These are phyloP conservation scores for Caenorhabditis latens DNA, from an alignment of 1,140 invertebrate species.

Conservation along the genomic window DNA sequence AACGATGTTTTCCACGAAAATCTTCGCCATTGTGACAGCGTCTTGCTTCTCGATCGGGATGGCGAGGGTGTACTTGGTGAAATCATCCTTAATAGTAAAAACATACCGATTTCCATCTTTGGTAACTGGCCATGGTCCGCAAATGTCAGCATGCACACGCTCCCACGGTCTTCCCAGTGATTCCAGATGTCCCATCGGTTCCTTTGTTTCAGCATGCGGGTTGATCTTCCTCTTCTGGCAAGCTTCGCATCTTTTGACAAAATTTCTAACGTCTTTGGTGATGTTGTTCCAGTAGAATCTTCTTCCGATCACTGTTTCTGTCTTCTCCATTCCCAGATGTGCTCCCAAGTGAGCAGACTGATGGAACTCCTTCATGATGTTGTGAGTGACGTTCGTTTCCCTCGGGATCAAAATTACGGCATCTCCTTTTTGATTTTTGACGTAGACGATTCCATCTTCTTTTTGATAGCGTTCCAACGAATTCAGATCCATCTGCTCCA, in stretches of 20 bases:
- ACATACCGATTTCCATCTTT: constrained; percentile 42
- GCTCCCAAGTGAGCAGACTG: not conserved
- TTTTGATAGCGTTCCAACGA: not conserved
- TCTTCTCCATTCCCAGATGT: constrained; percentile 7
- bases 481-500: not conserved
- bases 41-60: not conserved
- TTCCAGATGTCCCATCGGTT: constrained; percentile 35
- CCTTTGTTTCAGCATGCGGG: constrained; percentile 16
- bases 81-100: constrained; percentile 1
- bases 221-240: constrained; percentile 19
- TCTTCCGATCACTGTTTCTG: not conserved
- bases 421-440: not conserved
- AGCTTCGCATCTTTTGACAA: not conserved
- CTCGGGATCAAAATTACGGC: not conserved
- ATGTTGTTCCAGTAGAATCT: constrained; percentile 35
- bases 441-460: not conserved
- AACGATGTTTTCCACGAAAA: not conserved
- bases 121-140: constrained; percentile 27
- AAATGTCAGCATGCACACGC: constrained; percentile 27
- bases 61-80: constrained; percentile 4
- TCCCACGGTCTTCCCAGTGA: not conserved
- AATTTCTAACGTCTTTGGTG: not conserved
- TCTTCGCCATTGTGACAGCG: not conserved
- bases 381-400: not conserved
- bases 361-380: not conserved